A percentile compares a stretch with the other conserved stretches of the same genome.
phyloP scores from a whole-genome alignment of 2,113 vertebrate species.

The Emberiza fucata region DNA sequence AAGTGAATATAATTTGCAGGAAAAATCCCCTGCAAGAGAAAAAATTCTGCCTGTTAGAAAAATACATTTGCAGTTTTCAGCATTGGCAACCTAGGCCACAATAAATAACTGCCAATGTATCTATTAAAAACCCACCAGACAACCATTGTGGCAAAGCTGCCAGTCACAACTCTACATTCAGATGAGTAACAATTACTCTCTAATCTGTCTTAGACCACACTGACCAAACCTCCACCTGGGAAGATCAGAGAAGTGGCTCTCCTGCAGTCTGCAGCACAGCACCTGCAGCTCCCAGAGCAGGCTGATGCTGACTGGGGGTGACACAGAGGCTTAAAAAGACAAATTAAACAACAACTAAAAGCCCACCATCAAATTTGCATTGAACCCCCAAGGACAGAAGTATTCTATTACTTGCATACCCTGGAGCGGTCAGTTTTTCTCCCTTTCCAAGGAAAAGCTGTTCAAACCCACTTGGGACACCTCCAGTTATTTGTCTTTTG shows the following conservation, averaged over 20 bases:
- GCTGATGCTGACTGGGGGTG: background rate
- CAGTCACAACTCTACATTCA: background rate
- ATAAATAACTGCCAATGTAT: background rate
- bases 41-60: conserved; percentile 11
- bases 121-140: background rate
- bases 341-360: background rate
- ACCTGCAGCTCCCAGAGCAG: background rate
- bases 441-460: background rate
- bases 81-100: background rate
- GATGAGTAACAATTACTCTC: background rate
- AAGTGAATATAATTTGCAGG: conserved; percentile 83
- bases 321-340: background rate
- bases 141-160: background rate
- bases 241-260: background rate
- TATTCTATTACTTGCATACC: background rate
- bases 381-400: background rate
- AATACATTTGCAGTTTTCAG: background rate
- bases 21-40: conserved; percentile 79
- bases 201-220: background rate
- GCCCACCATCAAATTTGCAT: background rate
- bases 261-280: background rate
- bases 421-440: background rate
- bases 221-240: background rate
- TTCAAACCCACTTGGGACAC: background rate
- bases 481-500: background rate